Percentiles rank a stretch among this genome's conserved stretches.
These are phyloP conservation scores for Bettongia penicillata DNA, from an alignment of 2,113 vertebrate genomes.

Conservation along the genomic window DNA sequence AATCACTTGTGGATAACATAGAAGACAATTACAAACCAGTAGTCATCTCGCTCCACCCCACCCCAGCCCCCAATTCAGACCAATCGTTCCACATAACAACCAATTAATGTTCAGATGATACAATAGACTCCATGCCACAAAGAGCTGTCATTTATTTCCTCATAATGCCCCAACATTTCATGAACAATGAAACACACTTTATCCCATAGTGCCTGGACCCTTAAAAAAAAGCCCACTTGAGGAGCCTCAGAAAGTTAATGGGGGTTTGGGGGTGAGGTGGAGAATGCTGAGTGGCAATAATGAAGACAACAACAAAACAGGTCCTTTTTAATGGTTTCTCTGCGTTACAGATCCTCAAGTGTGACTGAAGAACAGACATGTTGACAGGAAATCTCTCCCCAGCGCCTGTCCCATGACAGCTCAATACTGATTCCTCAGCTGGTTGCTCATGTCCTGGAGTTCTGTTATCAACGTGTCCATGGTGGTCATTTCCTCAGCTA, in stretches of 20 bases:
- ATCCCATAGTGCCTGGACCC: slow-evolving; percentile 45
- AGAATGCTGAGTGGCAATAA: slow-evolving; percentile 41
- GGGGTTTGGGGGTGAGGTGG: neutral
- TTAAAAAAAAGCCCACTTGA: neutral
- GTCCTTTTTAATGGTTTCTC: slow-evolving; percentile 72
- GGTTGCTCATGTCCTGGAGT: slow-evolving; percentile 89
- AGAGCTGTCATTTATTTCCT: neutral
- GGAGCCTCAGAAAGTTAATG: slow-evolving; percentile 50
- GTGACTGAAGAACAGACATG: slow-evolving; percentile 45
- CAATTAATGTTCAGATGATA: slow-evolving; percentile 67
- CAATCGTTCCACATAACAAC: slow-evolving; percentile 67
- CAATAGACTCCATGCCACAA: slow-evolving; percentile 51
- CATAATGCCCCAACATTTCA: slow-evolving; percentile 33
- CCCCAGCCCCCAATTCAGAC: slow-evolving; percentile 42
- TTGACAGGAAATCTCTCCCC: slow-evolving; percentile 18
- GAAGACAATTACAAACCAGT: slow-evolving; percentile 26
- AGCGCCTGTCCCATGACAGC: neutral
- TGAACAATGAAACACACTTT: slow-evolving; percentile 60
- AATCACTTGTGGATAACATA: slow-evolving; percentile 70
- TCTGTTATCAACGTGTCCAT: slow-evolving; percentile 87
- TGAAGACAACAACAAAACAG: slow-evolving; percentile 50
- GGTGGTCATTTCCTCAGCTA: slow-evolving; percentile 85
- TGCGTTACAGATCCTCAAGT: slow-evolving; percentile 51
- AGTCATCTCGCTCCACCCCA: neutral
- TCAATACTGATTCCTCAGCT: slow-evolving; percentile 86